These are phyloP conservation scores for Zonitis immaculata DNA, from an alignment of 2,888 invertebrate genomes.

Conservation along the genomic window DNA sequence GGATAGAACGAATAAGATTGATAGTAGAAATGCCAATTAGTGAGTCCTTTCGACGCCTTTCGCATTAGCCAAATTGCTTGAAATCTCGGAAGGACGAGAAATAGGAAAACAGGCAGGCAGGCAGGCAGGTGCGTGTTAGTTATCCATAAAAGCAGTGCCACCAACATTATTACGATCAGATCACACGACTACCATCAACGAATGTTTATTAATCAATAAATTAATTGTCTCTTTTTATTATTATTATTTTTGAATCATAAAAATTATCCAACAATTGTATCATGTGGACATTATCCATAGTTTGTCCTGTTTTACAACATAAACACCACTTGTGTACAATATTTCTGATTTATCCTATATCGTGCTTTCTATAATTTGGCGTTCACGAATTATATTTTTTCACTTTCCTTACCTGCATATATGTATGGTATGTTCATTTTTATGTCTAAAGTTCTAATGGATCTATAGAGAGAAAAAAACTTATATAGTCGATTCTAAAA, in stretches of 20 bases:
- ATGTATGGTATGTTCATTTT: too few species aligned
- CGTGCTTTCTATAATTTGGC: conserved; percentile 14
- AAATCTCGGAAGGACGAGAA: background rate
- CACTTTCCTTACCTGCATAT: too few species aligned
- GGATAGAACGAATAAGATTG: background rate
- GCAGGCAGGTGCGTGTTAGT: conserved; percentile 1
- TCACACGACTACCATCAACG: too few species aligned
- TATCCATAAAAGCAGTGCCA: background rate
- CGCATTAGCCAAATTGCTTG: background rate
- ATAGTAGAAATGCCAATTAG: conserved; percentile 1
- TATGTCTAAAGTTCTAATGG: conserved; percentile 20
- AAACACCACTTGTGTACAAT: conserved; percentile 13
- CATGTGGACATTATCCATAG: conserved; percentile 14
- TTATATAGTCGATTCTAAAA: background rate
- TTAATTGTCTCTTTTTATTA: background rate
- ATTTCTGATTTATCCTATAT: conserved; percentile 17
- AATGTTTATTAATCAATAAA: too few species aligned
- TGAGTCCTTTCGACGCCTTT: background rate
- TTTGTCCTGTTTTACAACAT: conserved; percentile 10
- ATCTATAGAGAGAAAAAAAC: conserved; percentile 4
- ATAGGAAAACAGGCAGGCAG: too few species aligned
- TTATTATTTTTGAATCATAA: too few species aligned
- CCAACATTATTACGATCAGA: too few species aligned
- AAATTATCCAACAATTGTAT: too few species aligned
- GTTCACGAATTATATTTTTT: conserved; percentile 18